These are phyloP conservation scores for Myotis pilosus DNA, from an alignment of 2,797 vertebrate species.

Conservation along the genomic window DNA sequence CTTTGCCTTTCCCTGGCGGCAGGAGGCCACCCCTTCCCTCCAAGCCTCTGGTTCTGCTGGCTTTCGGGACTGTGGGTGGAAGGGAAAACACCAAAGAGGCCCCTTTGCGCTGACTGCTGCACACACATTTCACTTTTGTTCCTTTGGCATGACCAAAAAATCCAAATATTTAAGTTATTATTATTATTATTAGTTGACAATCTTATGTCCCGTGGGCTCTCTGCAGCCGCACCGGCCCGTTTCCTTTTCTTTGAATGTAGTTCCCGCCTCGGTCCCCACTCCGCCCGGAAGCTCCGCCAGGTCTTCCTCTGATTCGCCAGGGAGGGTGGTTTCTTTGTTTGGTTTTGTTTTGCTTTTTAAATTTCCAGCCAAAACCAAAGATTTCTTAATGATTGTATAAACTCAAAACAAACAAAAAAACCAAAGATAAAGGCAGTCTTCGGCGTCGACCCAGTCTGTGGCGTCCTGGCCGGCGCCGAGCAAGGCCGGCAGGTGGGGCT, in stretches of 20 bases:
- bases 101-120: constrained; percentile 69
- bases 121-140: constrained; percentile 71
- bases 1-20: neutral
- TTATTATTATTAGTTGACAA: constrained; percentile 88
- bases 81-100: constrained; percentile 57
- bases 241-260: constrained; percentile 87
- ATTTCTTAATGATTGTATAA: constrained; percentile 99
- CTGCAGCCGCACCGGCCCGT: constrained; percentile 81
- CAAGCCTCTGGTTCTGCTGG: constrained; percentile 9
- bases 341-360: constrained; percentile 87
- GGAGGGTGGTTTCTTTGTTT: constrained; percentile 88
- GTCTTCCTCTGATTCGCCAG: constrained; percentile 86
- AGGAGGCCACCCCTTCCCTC: neutral
- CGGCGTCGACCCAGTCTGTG: constrained; percentile 84
- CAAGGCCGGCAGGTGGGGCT: neutral
- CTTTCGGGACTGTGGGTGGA: constrained; percentile 56
- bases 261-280: constrained; percentile 70
- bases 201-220: constrained; percentile 83
- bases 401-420: constrained; percentile 90
- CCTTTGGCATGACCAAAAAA: constrained; percentile 71
- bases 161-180: constrained; percentile 83
- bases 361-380: constrained; percentile 99
- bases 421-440: constrained; percentile 88
- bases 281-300: constrained; percentile 80
- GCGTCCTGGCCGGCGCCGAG: constrained; percentile 37